A percentile compares a stretch with the other conserved stretches of the same genome.
Conservation (phyloP, 2,797 vertebrate genomes). For the Alouatta caraya region DNA sequence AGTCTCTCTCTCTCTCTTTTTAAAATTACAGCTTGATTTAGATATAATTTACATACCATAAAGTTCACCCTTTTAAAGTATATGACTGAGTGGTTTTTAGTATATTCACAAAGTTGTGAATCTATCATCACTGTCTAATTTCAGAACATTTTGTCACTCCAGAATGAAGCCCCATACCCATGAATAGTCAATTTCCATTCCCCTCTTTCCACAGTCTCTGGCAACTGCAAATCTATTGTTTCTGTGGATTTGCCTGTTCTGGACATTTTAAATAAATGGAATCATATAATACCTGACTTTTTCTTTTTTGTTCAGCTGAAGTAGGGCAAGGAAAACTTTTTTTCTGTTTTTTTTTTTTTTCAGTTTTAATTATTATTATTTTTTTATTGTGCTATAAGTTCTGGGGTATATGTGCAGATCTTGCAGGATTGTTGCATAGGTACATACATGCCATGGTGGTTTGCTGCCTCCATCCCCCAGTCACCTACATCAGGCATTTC, state of each 20-base stretch:
- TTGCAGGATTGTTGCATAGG: too few species aligned
- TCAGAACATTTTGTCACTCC: neutral
- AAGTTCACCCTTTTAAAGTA: neutral
- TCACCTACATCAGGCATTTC: too few species aligned
- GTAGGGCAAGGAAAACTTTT: too few species aligned
- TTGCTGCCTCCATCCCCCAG: too few species aligned
- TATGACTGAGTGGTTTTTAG: neutral
- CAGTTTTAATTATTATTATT: too few species aligned
- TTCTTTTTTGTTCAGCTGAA: neutral
- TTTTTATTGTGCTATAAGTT: too few species aligned
- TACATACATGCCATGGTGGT: too few species aligned
- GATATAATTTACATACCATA: neutral
- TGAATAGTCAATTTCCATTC: neutral
- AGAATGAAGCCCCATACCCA: neutral
- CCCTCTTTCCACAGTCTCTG: neutral
- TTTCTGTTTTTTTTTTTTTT: too few species aligned
- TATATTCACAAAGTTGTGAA: neutral
- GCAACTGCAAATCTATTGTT: neutral
- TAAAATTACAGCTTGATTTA: conserved; percentile 14
- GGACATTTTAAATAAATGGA: neutral
- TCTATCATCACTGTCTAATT: neutral
- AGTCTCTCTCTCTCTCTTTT: neutral
- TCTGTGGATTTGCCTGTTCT: neutral
- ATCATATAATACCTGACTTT: neutral
- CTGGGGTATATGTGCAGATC: too few species aligned